Evolutionary conservation across 2,797 vertebrate genomes (phyloP), one percentile per base, ranked within the genome.

Genomic region (Sternarchorhynchus goeldii): DNA sequence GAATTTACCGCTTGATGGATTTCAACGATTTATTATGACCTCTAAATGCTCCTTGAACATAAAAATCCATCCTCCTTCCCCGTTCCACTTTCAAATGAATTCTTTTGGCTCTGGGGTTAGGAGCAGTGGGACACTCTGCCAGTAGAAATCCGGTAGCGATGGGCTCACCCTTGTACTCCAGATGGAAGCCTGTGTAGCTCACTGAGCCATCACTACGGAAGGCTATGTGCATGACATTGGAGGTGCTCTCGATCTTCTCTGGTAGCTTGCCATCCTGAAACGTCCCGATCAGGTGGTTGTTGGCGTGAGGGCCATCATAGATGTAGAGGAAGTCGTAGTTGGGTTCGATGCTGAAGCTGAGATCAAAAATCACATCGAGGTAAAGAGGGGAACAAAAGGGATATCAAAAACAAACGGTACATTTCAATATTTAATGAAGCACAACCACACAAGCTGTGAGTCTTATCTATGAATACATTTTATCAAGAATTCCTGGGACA

Each of bases 241-340:
- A 97, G 75, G 94, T 95, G 88, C 97, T 99, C 88, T 99, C 97
- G 78, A 99, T 96, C 83, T 97, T 96, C 84, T 98, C 97, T 4
- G 97, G 97, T 79, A 99, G 92, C 86, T 99, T 99, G 88, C 96
- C 98, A 78, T 98, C 97, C 89, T 98, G 97, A 90, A 99, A 98
- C 75, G 96, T 99, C 82, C 97, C 97, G 85, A 98, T 98, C 83
- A 99, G 88, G 80, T 95, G 94, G 75, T 95, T 88, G 65, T 95
- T 95, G 88, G 94, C 94, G 81, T 98, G 96, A 75, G 94, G 88
- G 5, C 97, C 97, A 76, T 98, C 95, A 21, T 99, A 96, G 86
- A 99, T 97, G 85, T 98, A 98, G 65, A 99, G 92, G 89, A 99
- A 99, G 87, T 99, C 97, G 85, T 99, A 99, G 92, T 99, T 99